Evolutionary conservation across 2,797 vertebrate genomes (phyloP).

Genomic region (Hoplostethus atlanticus): DNA sequence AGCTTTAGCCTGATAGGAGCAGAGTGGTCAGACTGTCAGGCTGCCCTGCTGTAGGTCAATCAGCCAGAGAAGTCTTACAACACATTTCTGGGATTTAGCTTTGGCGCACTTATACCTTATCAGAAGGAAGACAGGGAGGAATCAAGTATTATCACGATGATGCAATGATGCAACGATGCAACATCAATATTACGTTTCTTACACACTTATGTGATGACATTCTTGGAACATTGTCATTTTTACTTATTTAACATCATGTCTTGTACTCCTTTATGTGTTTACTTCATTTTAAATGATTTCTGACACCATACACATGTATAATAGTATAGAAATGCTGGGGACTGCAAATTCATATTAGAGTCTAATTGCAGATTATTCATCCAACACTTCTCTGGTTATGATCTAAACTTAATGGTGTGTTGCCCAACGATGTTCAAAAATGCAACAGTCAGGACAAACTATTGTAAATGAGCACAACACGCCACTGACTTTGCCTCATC

Average conservation of each 20-base stretch:
- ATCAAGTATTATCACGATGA: neutral
- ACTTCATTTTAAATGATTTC: no score
- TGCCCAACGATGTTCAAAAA: neutral
- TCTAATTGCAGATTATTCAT: neutral
- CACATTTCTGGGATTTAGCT: conserved; percentile 2
- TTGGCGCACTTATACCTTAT: conserved; percentile 11
- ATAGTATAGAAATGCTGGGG: neutral
- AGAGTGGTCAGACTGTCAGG: conserved; percentile 33
- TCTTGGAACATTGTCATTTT: neutral
- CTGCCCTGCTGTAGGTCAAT: conserved; percentile 41
- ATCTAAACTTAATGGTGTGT: neutral
- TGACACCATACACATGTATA: no score
- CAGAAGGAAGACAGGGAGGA: neutral
- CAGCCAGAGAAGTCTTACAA: conserved; percentile 6
- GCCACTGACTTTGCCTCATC: neutral
- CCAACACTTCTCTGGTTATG: neutral
- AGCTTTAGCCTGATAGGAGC: conserved; percentile 38
- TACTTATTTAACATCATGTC: no score
- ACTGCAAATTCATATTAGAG: neutral
- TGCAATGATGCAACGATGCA: neutral
- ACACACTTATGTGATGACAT: neutral
- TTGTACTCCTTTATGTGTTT: no score
- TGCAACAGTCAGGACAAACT: neutral
- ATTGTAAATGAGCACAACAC: neutral
- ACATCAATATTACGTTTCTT: neutral